A percentile compares a stretch with the other conserved stretches of the same genome.
Evolutionary conservation across 2,888 invertebrate species (phyloP).

Genomic region (Rhingia campestris): DNA sequence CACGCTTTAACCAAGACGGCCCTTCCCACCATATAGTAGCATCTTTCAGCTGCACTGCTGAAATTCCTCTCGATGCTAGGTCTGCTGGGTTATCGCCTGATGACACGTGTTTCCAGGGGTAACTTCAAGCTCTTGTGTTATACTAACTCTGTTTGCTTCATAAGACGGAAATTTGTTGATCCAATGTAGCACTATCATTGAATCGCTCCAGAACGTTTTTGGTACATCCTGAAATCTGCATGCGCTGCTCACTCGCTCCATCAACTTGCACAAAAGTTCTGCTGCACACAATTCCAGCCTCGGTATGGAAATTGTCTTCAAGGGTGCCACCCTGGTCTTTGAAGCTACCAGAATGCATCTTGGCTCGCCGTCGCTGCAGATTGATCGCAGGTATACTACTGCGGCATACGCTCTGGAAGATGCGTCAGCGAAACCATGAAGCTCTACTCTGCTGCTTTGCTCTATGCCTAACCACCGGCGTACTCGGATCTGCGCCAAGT

Average conservation of each 20-base stretch:
- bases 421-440: conserved; percentile 57
- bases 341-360: too few relatives aligned
- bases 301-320: too few relatives aligned
- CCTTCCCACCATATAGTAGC: conserved; percentile 14
- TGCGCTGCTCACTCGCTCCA: too few relatives aligned
- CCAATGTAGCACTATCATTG: conserved; percentile 28
- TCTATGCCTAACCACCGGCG: too few relatives aligned
- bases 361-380: too few relatives aligned
- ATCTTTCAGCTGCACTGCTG: background rate
- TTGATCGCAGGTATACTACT: background rate
- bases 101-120: conserved; percentile 52
- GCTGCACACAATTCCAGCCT: too few relatives aligned
- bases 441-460: too few relatives aligned
- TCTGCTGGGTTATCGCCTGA: conserved; percentile 61
- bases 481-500: too few relatives aligned
- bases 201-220: conserved; percentile 22
- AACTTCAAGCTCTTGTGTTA: conserved; percentile 3
- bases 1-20: background rate
- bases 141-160: conserved; percentile 17
- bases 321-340: too few relatives aligned
- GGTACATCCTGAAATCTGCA: conserved; percentile 1
- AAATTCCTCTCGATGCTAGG: conserved; percentile 42
- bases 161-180: conserved; percentile 20
- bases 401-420: conserved; percentile 56
- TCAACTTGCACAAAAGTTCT: too few relatives aligned